Evolutionary conservation across 2,797 vertebrate species (phyloP).

Genomic region (Eidolon dupreanum): DNA sequence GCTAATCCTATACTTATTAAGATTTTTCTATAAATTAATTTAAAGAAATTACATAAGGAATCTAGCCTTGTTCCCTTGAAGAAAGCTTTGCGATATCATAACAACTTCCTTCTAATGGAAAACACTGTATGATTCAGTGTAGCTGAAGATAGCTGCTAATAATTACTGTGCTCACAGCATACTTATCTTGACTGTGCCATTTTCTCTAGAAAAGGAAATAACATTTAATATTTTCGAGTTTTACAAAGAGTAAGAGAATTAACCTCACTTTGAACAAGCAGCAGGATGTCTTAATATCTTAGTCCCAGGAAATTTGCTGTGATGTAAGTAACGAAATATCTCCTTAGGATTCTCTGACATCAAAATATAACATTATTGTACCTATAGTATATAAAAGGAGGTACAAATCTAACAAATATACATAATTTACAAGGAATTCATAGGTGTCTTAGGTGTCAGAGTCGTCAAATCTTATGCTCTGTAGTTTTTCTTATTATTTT

Average conservation of each 20-base stretch:
- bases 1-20: conserved; percentile 32
- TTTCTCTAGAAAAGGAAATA: conserved; percentile 45
- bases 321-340: conserved; percentile 24
- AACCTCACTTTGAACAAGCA: background rate
- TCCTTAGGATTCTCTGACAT: background rate
- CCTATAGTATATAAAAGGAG: background rate
- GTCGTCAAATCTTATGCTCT: background rate
- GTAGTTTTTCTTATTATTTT: background rate
- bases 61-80: conserved; percentile 26
- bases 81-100: background rate
- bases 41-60: background rate
- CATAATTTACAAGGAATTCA: background rate
- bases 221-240: conserved; percentile 54
- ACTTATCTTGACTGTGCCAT: conserved; percentile 20
- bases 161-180: conserved; percentile 15
- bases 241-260: conserved; percentile 48
- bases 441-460: background rate
- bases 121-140: conserved; percentile 49
- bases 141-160: background rate
- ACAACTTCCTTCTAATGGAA: background rate
- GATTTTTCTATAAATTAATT: background rate
- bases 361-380: background rate
- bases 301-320: background rate
- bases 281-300: background rate
- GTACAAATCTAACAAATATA: background rate